Percentiles rank a stretch among this genome's conserved stretches.
phyloP scores from a whole-genome alignment of 30 jellyfish, hydroid and myxozoan species.

The Nemopilema nomurai region DNA sequence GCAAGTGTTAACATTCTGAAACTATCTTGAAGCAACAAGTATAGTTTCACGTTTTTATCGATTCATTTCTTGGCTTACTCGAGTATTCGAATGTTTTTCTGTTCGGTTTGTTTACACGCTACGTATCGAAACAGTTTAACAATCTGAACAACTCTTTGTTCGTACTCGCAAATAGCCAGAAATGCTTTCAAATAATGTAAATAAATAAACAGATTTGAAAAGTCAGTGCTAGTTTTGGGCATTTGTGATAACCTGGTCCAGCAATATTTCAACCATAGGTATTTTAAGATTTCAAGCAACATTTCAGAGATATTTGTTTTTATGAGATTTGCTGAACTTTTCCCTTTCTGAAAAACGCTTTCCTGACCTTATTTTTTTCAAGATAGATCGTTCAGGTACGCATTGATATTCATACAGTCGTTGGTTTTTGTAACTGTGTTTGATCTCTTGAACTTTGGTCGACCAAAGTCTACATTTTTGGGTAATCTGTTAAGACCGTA shows the following conservation, averaged over 20 bases:
- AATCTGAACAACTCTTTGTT: not conserved
- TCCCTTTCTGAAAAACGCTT: not conserved
- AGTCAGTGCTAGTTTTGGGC: too few relatives aligned
- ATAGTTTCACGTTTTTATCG: not conserved
- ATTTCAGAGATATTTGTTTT: too few relatives aligned
- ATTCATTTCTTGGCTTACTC: not conserved
- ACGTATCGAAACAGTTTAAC: not conserved
- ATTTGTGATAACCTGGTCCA: too few relatives aligned
- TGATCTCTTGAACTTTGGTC: not conserved
- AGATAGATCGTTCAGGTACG: too few relatives aligned
- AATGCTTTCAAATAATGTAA: too few relatives aligned
- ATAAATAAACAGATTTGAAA: too few relatives aligned
- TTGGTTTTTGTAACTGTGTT: not conserved
- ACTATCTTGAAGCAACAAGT: not conserved
- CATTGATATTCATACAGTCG: not conserved
- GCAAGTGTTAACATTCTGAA: not conserved
- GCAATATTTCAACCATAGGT: too few relatives aligned
- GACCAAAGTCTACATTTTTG: not conserved
- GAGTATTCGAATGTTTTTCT: too few relatives aligned
- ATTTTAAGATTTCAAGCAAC: too few relatives aligned
- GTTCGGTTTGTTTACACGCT: not conserved
- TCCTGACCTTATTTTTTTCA: not conserved
- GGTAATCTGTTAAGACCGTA: not conserved
- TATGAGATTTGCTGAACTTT: too few relatives aligned
- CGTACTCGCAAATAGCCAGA: too few relatives aligned